These are phyloP conservation scores for Gambusia affinis DNA, from an alignment of 2,113 vertebrate species.

Conservation along the genomic window DNA sequence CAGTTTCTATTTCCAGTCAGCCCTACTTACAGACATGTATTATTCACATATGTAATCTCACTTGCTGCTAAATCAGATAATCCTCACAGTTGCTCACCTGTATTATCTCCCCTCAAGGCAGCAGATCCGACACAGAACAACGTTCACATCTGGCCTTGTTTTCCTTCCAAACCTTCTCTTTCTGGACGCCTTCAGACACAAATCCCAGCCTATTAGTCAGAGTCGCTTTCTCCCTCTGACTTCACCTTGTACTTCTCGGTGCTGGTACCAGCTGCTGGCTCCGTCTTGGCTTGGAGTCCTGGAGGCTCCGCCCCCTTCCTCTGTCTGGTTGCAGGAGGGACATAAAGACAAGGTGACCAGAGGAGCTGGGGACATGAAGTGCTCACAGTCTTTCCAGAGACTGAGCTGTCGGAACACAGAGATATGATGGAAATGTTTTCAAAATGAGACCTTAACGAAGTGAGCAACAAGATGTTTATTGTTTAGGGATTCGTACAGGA, in stretches of 20 bases:
- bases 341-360: constrained; percentile 60
- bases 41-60: constrained; percentile 54
- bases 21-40: constrained; percentile 16
- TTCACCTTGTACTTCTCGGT: constrained; percentile 44
- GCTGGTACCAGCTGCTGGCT: constrained; percentile 32
- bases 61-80: constrained; percentile 59
- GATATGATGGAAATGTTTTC: constrained; percentile 23
- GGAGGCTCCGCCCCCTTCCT: constrained; percentile 24
- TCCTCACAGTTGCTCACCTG: constrained; percentile 69
- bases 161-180: constrained; percentile 31
- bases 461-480: constrained; percentile 48
- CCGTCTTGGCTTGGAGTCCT: constrained; percentile 40
- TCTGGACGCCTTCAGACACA: constrained; percentile 31
- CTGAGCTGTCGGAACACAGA: constrained; percentile 23
- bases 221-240: constrained; percentile 30
- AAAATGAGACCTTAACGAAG: constrained; percentile 43
- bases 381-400: constrained; percentile 6
- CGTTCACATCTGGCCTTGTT: constrained; percentile 13
- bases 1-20: constrained; percentile 19
- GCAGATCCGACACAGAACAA: constrained; percentile 40
- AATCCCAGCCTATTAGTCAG: constrained; percentile 39
- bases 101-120: constrained; percentile 52
- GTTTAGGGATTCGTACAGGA: constrained; percentile 40
- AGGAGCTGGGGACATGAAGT: constrained; percentile 39
- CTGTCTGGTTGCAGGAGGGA: constrained; percentile 41